Evolutionary conservation across 53 echinoderm and acorn worm species (phyloP).

Genomic region (Temnopleurus reevesii): DNA sequence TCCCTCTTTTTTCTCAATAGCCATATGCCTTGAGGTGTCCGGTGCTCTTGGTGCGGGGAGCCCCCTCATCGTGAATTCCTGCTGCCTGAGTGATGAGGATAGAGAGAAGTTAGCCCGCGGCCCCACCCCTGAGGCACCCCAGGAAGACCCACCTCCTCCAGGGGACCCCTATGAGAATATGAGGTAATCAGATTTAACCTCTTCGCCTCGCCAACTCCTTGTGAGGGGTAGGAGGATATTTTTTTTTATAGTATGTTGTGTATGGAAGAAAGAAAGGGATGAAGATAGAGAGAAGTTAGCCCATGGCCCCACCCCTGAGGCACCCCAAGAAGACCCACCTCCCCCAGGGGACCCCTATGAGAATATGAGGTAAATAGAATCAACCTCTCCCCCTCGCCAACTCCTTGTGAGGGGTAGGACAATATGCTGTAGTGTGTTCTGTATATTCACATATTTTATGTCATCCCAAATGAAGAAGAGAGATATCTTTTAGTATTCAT

Average conservation of each 20-base stretch:
- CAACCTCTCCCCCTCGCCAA: too few relatives aligned
- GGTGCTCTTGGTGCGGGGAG: conserved; percentile 72
- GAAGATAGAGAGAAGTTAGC: conserved; percentile 80
- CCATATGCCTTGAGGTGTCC: conserved; percentile 70
- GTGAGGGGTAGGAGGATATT: too few relatives aligned
- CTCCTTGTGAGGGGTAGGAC: too few relatives aligned
- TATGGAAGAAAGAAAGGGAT: too few relatives aligned
- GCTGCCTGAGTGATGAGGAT: conserved; percentile 82
- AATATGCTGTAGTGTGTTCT: too few relatives aligned
- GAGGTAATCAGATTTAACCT: conserved; percentile 50
- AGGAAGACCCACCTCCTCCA: conserved; percentile 60
- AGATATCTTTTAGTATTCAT: too few relatives aligned
- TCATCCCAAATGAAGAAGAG: too few relatives aligned
- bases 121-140: conserved; percentile 66
- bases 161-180: conserved; percentile 68
- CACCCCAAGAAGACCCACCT: conserved; percentile 64
- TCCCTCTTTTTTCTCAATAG: neutral
- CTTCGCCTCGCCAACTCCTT: too few relatives aligned
- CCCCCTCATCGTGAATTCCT: conserved; percentile 73
- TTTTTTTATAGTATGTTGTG: too few relatives aligned
- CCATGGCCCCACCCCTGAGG: conserved; percentile 65
- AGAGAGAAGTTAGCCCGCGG: conserved; percentile 68
- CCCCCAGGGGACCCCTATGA: conserved; percentile 62
- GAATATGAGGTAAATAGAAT: conserved; percentile 69
- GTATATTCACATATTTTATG: too few relatives aligned